phyloP scores from a whole-genome alignment of 2,113 vertebrate species.

The Menura novaehollandiae region DNA sequence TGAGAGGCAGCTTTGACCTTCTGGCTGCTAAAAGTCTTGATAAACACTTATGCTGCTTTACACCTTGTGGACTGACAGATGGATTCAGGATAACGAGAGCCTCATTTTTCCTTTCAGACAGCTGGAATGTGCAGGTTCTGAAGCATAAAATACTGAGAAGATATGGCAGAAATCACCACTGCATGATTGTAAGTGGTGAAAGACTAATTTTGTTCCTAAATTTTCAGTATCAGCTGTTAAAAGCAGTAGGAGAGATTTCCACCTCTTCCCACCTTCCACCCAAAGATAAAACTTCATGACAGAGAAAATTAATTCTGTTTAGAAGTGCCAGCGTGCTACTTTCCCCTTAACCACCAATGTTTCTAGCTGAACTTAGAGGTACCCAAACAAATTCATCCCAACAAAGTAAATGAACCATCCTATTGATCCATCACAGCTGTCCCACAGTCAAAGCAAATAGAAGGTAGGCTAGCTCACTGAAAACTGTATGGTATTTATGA shows the following conservation, averaged over 20 bases:
- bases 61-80: neutral
- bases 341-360: neutral
- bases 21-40: neutral
- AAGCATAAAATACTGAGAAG: neutral
- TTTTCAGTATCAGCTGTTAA: neutral
- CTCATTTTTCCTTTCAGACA: neutral
- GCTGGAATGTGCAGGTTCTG: neutral
- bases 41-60: neutral
- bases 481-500: neutral
- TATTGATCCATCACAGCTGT: neutral
- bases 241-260: neutral
- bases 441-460: neutral
- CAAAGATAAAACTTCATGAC: neutral
- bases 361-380: neutral
- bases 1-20: neutral
- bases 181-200: neutral
- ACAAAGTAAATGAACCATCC: neutral
- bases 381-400: neutral
- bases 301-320: neutral
- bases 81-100: fast-evolving
- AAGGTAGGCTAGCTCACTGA: neutral
- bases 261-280: neutral
- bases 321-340: neutral
- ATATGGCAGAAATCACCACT: neutral
- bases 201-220: neutral